These are phyloP conservation scores for human (Homo sapiens) DNA, from an alignment of 2,113 vertebrate species.

Conservation along the genomic window GRCh38 chr13:72444501-72445000, in stretches of 20 bases:
- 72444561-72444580: too few species aligned
- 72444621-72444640: not conserved
- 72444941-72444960: conserved; percentile 27
- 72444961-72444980: conserved; percentile 33
- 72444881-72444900: conserved; percentile 32
- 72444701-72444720: not conserved
- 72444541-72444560: too few species aligned
- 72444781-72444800: not conserved
- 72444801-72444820: not conserved
- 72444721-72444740: not conserved
- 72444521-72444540: too few species aligned
- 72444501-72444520: too few species aligned
- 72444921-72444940: not conserved
- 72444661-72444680: not conserved
- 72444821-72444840: not conserved
- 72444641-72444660: not conserved
- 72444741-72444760: not conserved
- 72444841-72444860: conserved; percentile 58
- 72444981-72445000: not conserved
- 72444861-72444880: conserved; percentile 19
- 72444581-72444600: not conserved
- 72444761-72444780: not conserved
- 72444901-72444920: conserved; percentile 20
- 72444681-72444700: not conserved
- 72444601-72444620: not conserved